These are phyloP conservation scores for Penaeus vannamei DNA, from an alignment of 1,140 invertebrate genomes.

Conservation along the genomic window DNA sequence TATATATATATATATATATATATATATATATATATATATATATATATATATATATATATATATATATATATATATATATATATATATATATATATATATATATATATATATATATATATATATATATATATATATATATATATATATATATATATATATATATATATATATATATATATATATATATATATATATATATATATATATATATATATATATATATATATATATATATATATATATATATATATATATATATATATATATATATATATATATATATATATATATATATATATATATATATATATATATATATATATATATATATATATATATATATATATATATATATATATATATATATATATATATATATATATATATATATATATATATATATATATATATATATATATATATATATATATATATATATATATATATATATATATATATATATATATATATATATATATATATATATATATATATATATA, in stretches of 20 bases:
- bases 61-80: not conserved
- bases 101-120: not conserved
- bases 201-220: slow-evolving; percentile 13
- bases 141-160: not conserved
- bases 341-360: not conserved
- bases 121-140: slow-evolving; percentile 14
- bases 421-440: slow-evolving; percentile 11
- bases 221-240: slow-evolving; percentile 29
- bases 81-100: not conserved
- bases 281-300: not conserved
- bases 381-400: slow-evolving; percentile 1
- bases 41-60: not conserved
- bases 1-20: not conserved
- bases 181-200: not conserved
- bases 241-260: slow-evolving; percentile 20
- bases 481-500: slow-evolving; percentile 17
- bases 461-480: not conserved
- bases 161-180: not conserved
- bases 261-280: not conserved
- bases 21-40: not conserved
- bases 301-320: too few species aligned
- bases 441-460: slow-evolving; percentile 2
- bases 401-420: slow-evolving; percentile 25
- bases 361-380: not conserved
- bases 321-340: not conserved